These are phyloP conservation scores for Hipparchia sbordonii DNA, from an alignment of 2,888 invertebrate species.

Conservation along the genomic window DNA sequence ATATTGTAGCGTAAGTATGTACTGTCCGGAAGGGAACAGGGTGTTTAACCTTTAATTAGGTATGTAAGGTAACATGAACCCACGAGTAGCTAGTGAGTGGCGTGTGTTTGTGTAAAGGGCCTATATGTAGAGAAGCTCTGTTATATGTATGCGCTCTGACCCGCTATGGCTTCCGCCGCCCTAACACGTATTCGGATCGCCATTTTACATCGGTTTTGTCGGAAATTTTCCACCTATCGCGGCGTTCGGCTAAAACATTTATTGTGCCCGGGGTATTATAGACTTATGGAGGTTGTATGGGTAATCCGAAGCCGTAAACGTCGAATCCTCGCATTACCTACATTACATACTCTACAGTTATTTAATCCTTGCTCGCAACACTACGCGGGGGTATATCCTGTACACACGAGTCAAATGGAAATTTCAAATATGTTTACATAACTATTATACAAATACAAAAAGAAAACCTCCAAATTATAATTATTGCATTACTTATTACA, in stretches of 20 bases:
- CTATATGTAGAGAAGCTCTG: conserved; percentile 33
- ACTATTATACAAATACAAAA: too few relatives aligned
- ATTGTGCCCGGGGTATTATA: conserved; percentile 76
- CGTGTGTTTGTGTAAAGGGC: conserved; percentile 43
- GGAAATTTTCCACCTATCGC: conserved; percentile 52
- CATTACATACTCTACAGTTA: conserved; percentile 76
- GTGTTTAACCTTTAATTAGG: conserved; percentile 54
- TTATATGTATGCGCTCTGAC: conserved; percentile 60
- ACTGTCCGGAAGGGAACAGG: conserved; percentile 3
- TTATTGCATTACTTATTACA: too few relatives aligned
- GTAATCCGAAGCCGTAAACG: conserved; percentile 82
- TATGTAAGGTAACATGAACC: conserved; percentile 51
- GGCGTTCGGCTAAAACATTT: conserved; percentile 71
- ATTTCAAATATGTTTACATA: not conserved
- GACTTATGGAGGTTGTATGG: conserved; percentile 42
- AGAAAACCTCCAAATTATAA: too few relatives aligned
- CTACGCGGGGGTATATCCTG: conserved; percentile 12
- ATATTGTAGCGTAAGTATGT: not conserved
- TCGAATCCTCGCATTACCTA: conserved; percentile 78
- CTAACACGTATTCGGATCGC: conserved; percentile 52
- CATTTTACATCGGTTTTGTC: conserved; percentile 46
- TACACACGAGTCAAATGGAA: not conserved
- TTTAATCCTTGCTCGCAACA: conserved; percentile 75
- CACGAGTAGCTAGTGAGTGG: conserved; percentile 38
- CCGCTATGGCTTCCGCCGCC: conserved; percentile 67